These are phyloP conservation scores for Xylocopa sonorina DNA, from an alignment of 1,140 invertebrate species.

Conservation along the genomic window DNA sequence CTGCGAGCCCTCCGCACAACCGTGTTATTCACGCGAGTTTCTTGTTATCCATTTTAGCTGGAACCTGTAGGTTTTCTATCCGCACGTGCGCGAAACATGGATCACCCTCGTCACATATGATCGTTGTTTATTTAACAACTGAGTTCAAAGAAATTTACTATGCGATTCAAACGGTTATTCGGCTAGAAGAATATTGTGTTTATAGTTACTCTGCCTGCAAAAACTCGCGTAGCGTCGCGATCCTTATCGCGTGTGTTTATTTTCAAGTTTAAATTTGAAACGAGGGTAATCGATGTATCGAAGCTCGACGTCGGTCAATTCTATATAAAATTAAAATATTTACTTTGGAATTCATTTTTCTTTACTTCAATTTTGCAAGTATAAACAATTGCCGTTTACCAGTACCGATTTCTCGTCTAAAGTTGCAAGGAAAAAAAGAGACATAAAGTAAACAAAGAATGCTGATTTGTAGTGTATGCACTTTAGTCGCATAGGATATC, in stretches of 20 bases:
- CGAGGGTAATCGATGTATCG: conserved; percentile 1
- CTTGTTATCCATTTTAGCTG: no score
- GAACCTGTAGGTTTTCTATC: no score
- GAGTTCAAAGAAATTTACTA: no score
- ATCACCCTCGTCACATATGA: no score
- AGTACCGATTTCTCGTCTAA: background rate
- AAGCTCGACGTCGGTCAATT: background rate
- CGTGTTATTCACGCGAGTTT: no score
- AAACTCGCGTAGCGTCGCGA: background rate
- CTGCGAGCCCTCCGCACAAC: no score
- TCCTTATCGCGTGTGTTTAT: no score
- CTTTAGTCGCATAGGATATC: background rate
- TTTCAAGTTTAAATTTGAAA: background rate
- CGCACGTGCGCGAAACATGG: no score
- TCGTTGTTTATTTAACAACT: no score
- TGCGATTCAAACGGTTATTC: background rate
- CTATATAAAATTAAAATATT: background rate
- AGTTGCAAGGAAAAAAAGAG: background rate
- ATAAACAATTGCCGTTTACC: no score
- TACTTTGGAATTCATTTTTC: background rate
- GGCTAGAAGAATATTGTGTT: background rate
- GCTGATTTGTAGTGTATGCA: background rate
- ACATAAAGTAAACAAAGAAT: background rate
- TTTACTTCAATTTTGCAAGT: background rate
- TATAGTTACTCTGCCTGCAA: background rate